Percentiles rank a stretch among this genome's conserved stretches.
Conservation (phyloP, 2,113 vertebrate genomes). For the Miniopterus natalensis region DNA sequence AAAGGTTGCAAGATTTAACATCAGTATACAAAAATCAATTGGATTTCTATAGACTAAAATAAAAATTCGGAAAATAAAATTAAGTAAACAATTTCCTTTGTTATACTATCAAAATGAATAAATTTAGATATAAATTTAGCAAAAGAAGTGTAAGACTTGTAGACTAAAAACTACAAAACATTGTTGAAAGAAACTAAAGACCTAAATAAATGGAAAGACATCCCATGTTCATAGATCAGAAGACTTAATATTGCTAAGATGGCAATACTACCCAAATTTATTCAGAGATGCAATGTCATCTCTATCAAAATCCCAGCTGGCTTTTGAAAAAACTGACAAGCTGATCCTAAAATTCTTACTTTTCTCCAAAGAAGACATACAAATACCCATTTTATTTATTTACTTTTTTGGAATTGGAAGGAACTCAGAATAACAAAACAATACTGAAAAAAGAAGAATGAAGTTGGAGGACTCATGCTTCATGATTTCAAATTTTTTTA, state of each 20-base stretch:
- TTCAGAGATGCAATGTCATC: neutral
- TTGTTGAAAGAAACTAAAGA: neutral
- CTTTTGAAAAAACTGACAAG: neutral
- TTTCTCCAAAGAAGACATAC: no score
- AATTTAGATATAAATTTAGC: neutral
- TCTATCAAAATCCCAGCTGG: neutral
- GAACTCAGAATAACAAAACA: neutral
- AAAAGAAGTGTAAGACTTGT: neutral
- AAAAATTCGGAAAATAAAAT: neutral
- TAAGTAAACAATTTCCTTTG: slow-evolving; percentile 3
- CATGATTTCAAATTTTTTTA: neutral
- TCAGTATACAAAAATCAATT: neutral
- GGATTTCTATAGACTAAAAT: neutral
- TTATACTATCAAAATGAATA: neutral
- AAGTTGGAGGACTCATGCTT: neutral
- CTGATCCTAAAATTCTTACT: neutral
- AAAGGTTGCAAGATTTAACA: neutral
- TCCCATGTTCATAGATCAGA: neutral
- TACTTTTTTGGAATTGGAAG: neutral
- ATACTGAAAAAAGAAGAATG: neutral
- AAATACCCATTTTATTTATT: no score
- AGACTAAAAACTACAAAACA: neutral
- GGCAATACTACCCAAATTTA: neutral
- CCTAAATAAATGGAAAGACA: slow-evolving; percentile 1
- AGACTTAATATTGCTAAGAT: neutral